These are phyloP conservation scores for Eupithecia inturbata DNA, from an alignment of 2,888 invertebrate genomes.

Conservation along the genomic window DNA sequence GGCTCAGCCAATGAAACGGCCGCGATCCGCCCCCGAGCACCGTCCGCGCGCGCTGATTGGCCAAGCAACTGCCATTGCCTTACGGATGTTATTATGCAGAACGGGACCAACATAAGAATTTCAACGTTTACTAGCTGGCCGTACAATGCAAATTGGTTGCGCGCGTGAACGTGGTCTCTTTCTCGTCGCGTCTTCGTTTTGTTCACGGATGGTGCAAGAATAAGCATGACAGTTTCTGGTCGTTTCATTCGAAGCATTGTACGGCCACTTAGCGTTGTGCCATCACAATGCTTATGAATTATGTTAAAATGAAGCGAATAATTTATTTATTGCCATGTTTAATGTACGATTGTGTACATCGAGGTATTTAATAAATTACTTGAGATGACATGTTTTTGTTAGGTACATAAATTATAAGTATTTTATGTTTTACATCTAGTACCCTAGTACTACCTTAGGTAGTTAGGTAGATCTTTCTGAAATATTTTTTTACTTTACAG, in stretches of 20 bases:
- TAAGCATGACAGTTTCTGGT: constrained; percentile 62
- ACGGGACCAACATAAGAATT: constrained; percentile 82
- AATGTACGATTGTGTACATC: constrained; percentile 42
- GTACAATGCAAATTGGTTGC: constrained; percentile 82
- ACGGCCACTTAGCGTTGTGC: constrained; percentile 61
- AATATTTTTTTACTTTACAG: not conserved
- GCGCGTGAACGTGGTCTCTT: constrained; percentile 72
- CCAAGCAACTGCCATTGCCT: constrained; percentile 82
- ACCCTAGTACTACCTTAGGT: not conserved
- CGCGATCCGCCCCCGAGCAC: constrained; percentile 78
- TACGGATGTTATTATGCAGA: constrained; percentile 83
- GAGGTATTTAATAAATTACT: constrained; percentile 29
- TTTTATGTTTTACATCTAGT: not conserved
- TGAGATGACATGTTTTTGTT: not conserved
- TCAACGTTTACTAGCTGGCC: constrained; percentile 79
- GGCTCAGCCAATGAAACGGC: constrained; percentile 69
- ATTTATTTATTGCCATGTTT: constrained; percentile 48
- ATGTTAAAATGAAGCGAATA: constrained; percentile 55
- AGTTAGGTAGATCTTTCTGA: not conserved
- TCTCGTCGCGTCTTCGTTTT: constrained; percentile 66
- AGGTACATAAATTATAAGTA: not conserved
- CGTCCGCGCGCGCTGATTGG: constrained; percentile 74
- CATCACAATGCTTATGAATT: constrained; percentile 54
- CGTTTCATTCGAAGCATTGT: constrained; percentile 60
- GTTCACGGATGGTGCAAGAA: constrained; percentile 64